Conservation (phyloP, 2,797 vertebrate genomes). For the Paramormyrops hopkinsi region DNA sequence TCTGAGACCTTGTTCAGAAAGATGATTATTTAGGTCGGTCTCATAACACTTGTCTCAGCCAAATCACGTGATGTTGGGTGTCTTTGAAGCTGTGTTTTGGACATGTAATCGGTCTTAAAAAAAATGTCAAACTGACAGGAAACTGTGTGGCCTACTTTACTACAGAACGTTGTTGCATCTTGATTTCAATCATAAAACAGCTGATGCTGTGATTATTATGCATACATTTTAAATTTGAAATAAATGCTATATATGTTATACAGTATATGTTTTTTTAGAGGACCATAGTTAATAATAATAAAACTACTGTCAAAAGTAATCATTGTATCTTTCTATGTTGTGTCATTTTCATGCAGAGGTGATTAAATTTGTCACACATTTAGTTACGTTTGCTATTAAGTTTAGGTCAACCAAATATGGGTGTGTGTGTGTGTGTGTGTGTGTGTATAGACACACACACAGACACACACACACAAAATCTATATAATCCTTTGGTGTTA, state of each 20-base stretch:
- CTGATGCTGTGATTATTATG: not conserved
- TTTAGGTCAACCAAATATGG: not conserved
- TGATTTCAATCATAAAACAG: not conserved
- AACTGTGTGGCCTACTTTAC: slow-evolving; percentile 13
- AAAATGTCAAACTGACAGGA: not conserved
- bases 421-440: no score
- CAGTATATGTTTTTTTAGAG: not conserved
- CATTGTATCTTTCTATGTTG: not conserved
- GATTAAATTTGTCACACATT: not conserved
- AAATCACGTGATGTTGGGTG: not conserved
- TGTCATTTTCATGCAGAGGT: not conserved
- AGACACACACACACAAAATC: not conserved
- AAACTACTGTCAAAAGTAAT: not conserved
- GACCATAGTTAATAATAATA: not conserved
- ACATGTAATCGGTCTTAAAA: not conserved
- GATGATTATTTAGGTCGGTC: not conserved
- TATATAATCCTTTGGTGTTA: not conserved
- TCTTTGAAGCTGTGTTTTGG: not conserved
- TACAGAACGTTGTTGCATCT: not conserved
- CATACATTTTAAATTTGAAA: not conserved
- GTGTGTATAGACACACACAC: no score
- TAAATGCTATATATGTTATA: not conserved
- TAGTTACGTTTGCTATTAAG: not conserved
- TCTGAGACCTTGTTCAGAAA: not conserved
- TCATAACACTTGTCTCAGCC: not conserved